Percentiles rank a stretch among this genome's conserved stretches.
phyloP scores from a whole-genome alignment of 2,113 vertebrate genomes.

The Pelobates fuscus region DNA sequence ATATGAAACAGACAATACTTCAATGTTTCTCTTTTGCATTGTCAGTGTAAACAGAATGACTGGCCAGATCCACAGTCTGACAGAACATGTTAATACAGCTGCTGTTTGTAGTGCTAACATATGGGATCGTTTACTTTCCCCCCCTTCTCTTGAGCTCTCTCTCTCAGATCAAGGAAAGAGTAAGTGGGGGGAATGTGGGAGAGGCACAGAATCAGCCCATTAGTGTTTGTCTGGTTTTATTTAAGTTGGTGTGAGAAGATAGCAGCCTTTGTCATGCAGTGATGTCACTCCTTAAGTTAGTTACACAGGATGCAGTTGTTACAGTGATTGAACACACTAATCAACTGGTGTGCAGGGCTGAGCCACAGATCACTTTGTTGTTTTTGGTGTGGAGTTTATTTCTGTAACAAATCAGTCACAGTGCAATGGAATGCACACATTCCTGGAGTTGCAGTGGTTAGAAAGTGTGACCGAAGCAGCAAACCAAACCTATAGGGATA shows the following conservation, averaged over 20 bases:
- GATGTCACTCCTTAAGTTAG: background rate
- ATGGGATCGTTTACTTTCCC: background rate
- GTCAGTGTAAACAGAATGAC: conserved; percentile 54
- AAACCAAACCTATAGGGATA: too few relatives aligned
- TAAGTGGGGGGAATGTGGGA: background rate
- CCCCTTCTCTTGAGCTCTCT: conserved; percentile 2
- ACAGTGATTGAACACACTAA: background rate
- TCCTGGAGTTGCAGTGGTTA: too few relatives aligned
- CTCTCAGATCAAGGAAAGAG: background rate
- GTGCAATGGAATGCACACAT: too few relatives aligned
- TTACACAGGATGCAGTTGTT: conserved; percentile 8
- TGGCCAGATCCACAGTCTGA: conserved; percentile 45
- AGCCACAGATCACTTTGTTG: background rate
- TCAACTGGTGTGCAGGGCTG: background rate
- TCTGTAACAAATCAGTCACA: too few relatives aligned
- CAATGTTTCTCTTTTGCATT: conserved; percentile 41
- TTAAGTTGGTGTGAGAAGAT: conserved; percentile 15
- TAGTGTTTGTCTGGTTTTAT: conserved; percentile 19
- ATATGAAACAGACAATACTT: conserved; percentile 55
- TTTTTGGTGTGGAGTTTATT: background rate
- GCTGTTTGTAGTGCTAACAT: conserved; percentile 46
- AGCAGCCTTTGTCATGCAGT: background rate
- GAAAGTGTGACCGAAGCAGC: too few relatives aligned
- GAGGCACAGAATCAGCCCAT: conserved; percentile 19
- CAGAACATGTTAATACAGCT: background rate